A percentile compares a stretch with the other conserved stretches of the same genome.
These are phyloP conservation scores for Anser brachyrhynchus DNA, from an alignment of 2,113 vertebrate genomes.

Conservation along the genomic window DNA sequence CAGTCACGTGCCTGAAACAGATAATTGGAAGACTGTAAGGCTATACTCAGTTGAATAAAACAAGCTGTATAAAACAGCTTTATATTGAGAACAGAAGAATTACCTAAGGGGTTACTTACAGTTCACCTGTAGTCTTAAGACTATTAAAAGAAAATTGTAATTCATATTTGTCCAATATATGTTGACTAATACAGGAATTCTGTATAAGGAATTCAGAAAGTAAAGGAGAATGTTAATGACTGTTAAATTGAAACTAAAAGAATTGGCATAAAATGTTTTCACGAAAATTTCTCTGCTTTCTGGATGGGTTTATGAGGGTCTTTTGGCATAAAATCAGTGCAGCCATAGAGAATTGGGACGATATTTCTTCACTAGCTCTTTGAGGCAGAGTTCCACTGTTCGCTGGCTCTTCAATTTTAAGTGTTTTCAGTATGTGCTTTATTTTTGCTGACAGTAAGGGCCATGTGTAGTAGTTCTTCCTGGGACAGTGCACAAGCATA, in stretches of 20 bases:
- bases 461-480: not conserved
- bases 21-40: not conserved
- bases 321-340: not conserved
- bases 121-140: not conserved
- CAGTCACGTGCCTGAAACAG: not conserved
- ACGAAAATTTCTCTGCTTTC: not conserved
- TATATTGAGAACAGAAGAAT: not conserved
- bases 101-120: not conserved
- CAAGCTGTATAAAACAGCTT: not conserved
- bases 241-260: not conserved
- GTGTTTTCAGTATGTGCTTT: not conserved
- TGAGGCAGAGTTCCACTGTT: not conserved
- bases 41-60: not conserved
- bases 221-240: not conserved
- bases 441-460: not conserved
- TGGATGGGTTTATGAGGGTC: not conserved
- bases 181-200: not conserved
- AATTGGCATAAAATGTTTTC: not conserved
- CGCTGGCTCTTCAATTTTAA: not conserved
- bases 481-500: not conserved
- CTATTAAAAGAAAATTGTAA: not conserved
- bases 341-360: not conserved
- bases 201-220: not conserved
- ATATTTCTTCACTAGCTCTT: not conserved
- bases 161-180: not conserved